Percentiles rank a stretch among this genome's conserved stretches.
These are phyloP conservation scores for Protonibea diacanthus DNA, from an alignment of 2,797 vertebrate genomes.

Conservation along the genomic window DNA sequence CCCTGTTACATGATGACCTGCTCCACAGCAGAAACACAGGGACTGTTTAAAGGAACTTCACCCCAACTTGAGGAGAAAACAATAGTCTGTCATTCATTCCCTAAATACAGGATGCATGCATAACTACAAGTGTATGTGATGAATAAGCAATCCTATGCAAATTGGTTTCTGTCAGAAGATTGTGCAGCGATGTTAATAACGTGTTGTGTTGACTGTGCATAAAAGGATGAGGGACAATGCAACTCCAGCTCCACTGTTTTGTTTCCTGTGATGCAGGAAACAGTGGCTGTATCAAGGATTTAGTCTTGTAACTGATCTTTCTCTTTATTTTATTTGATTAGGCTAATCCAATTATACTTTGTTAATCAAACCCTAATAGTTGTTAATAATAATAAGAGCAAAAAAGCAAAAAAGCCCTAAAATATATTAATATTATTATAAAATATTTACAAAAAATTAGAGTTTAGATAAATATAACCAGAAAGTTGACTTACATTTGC, in stretches of 20 bases:
- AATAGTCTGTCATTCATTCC: conserved; percentile 41
- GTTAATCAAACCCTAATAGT: too few species aligned
- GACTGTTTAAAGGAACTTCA: conserved; percentile 45
- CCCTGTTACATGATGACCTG: conserved; percentile 55
- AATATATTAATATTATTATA: neutral
- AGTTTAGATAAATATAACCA: too few species aligned
- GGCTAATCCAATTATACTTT: neutral
- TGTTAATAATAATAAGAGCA: neutral
- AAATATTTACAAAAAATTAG: neutral
- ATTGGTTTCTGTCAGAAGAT: conserved; percentile 33
- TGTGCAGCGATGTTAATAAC: conserved; percentile 27
- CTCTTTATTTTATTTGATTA: neutral
- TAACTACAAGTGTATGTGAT: conserved; percentile 24
- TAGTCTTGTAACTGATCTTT: neutral
- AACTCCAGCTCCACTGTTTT: conserved; percentile 2
- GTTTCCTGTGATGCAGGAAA: neutral
- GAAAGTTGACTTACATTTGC: neutral
- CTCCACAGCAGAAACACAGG: conserved; percentile 31
- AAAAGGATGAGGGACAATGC: conserved; percentile 22
- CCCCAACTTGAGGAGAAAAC: conserved; percentile 31
- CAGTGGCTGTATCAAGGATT: conserved; percentile 3
- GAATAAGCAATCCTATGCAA: conserved; percentile 56
- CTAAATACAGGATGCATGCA: conserved; percentile 22
- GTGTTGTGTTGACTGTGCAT: conserved; percentile 29
- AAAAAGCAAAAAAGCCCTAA: neutral